Evolutionary conservation across 2,797 vertebrate species (phyloP).

Genomic region (Hemibagrus guttatus): DNA sequence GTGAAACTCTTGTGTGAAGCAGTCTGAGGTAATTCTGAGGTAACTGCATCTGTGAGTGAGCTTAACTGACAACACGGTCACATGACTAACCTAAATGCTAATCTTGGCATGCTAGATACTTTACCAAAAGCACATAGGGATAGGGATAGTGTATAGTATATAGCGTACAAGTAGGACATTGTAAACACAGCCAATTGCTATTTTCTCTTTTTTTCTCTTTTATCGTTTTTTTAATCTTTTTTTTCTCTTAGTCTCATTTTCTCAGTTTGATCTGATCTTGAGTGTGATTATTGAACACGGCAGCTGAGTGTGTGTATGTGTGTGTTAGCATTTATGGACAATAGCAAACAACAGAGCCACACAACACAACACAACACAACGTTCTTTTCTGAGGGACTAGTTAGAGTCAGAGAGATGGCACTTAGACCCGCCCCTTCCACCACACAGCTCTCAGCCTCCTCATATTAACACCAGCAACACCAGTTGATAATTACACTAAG

Average conservation of each 20-base stretch:
- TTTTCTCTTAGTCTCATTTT: conserved; percentile 8
- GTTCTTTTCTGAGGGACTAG: conserved; percentile 34
- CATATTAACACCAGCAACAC: conserved; percentile 36
- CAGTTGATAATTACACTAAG: conserved; percentile 36
- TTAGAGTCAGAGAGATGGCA: conserved; percentile 42
- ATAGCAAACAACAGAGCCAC: conserved; percentile 17
- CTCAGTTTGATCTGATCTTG: conserved; percentile 37
- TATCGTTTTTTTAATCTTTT: too few species aligned
- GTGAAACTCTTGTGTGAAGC: conserved; percentile 9
- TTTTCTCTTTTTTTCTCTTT: conserved; percentile 15
- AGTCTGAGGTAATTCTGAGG: conserved; percentile 23
- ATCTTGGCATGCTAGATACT: background rate
- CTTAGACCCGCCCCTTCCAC: conserved; percentile 19
- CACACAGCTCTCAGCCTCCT: conserved; percentile 26
- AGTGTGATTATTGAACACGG: conserved; percentile 39
- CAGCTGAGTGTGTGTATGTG: conserved; percentile 26
- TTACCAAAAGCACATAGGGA: background rate
- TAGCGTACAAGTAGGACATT: background rate
- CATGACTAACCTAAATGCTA: conserved; percentile 10
- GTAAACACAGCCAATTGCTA: background rate
- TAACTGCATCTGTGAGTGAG: background rate
- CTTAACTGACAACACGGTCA: background rate
- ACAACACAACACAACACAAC: background rate
- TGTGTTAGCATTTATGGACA: conserved; percentile 30
- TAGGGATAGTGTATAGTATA: background rate